Percentiles rank a stretch among this genome's conserved stretches.
Evolutionary conservation across 2,113 vertebrate species (phyloP).

Genomic region (Rhinichthys klamathensis): DNA sequence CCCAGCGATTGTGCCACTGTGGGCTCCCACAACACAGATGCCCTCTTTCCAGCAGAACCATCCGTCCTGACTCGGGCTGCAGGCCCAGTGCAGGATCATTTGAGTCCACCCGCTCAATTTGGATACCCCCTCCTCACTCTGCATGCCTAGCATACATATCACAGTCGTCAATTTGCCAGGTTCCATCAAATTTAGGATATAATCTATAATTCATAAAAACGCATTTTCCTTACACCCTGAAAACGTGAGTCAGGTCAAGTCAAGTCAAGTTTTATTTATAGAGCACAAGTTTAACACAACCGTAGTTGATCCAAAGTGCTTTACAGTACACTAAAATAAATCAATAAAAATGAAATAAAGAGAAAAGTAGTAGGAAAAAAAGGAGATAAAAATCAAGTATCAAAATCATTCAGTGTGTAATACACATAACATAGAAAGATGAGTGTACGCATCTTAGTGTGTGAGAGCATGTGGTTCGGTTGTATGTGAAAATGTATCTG

Average conservation of each 20-base stretch:
- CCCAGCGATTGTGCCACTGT: constrained; percentile 66
- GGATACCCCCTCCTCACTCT: background rate
- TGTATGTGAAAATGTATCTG: background rate
- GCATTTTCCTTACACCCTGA: background rate
- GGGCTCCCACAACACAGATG: constrained; percentile 38
- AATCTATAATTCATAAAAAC: background rate
- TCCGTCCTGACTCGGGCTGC: background rate
- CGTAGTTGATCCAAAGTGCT: too few relatives aligned
- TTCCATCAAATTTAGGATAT: background rate
- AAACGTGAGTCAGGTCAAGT: too few relatives aligned
- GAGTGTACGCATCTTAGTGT: too few relatives aligned
- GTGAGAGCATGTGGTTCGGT: background rate
- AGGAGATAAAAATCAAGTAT: too few relatives aligned
- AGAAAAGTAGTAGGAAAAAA: too few relatives aligned
- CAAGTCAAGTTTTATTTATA: too few relatives aligned
- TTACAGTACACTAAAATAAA: too few relatives aligned
- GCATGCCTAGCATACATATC: background rate
- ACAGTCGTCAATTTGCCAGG: background rate
- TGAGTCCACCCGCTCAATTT: background rate
- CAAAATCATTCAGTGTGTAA: too few relatives aligned
- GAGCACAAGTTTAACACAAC: too few relatives aligned
- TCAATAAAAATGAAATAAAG: too few relatives aligned
- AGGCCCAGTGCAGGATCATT: background rate
- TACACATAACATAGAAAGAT: too few relatives aligned
- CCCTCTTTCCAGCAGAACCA: background rate